Evolutionary conservation across 2,888 invertebrate genomes (phyloP), one percentile per base, ranked within the genome.

Genomic region (Oxytorus armatus): DNA sequence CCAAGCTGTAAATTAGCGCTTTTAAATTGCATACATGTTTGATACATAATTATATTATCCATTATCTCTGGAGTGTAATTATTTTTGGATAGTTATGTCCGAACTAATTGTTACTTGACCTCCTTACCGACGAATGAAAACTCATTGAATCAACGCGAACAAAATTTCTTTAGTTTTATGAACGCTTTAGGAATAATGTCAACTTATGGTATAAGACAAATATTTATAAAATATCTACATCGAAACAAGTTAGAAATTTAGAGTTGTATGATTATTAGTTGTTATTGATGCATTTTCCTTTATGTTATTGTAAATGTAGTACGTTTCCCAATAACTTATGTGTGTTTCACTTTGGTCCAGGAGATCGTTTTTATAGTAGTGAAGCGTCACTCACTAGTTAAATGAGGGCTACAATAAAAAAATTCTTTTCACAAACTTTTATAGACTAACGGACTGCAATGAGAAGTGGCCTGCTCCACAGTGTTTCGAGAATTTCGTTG

Each of bases 241-340:
- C 61, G 73, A 73, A 78, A 55, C 59, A 68, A 68, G 53, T 68
- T 53, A 61, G 53, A 69, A 61, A 68, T 78, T 68, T 61, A 68
- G 36, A 73, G 68, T 59, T 36, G 61, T 73, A 47, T 73, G 61
- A 61, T 73, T 78, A 61, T 78, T 73, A 78, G 73, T 78, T 66
- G 70, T 77, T 70, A 77, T 70, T 57, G 61, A 53, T 78, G 78
- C 68, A 72, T 77, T 72, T 77, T 73, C 63, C 39, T 78, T 78
- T 73, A 53, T 73, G 73, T 72, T 66, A 42, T 73, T 68, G 78
- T 78, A 78, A 73, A 78, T 78, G 73, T 78, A 78, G 53, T 51
- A 68, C 42, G 49, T 63, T 73, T 61, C 61, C 53, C 73, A 18
- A 61, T 66, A 72, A 16, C 23, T 14, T 21, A 8, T 53, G 10